phyloP scores from a whole-genome alignment of 2,797 vertebrate genomes.

The Falco columbarius region DNA sequence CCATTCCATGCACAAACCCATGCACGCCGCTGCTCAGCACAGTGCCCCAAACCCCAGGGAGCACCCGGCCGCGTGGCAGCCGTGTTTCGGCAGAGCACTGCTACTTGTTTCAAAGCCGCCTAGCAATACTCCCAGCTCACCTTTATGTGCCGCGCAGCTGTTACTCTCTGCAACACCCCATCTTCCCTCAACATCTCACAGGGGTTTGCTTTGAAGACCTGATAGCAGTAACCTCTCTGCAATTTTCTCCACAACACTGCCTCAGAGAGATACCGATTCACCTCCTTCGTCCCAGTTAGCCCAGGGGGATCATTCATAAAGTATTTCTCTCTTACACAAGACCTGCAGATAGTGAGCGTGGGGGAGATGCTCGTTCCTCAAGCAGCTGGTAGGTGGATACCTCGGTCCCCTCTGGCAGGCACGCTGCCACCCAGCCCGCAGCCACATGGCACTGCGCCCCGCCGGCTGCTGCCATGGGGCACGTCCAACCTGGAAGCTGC shows the following conservation, averaged over 20 bases:
- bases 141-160: fast-evolving
- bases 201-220: too few species aligned
- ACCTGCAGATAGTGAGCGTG: neutral
- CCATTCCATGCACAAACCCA: neutral
- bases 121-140: neutral
- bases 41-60: neutral
- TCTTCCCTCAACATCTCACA: neutral
- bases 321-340: neutral
- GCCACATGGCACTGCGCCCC: neutral
- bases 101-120: neutral
- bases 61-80: neutral
- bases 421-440: neutral
- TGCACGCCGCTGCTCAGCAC: fast-evolving
- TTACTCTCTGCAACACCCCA: neutral
- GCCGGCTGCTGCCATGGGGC: neutral
- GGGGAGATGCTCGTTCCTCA: neutral
- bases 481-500: neutral
- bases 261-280: too few species aligned
- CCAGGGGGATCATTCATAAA: fast-evolving
- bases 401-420: neutral
- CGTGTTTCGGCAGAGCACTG: neutral
- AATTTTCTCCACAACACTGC: neutral
- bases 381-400: fast-evolving
- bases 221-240: neutral
- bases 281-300: neutral